Conservation (phyloP, 1,140 invertebrate genomes). For the Lordiphosa stackelbergi region DNA sequence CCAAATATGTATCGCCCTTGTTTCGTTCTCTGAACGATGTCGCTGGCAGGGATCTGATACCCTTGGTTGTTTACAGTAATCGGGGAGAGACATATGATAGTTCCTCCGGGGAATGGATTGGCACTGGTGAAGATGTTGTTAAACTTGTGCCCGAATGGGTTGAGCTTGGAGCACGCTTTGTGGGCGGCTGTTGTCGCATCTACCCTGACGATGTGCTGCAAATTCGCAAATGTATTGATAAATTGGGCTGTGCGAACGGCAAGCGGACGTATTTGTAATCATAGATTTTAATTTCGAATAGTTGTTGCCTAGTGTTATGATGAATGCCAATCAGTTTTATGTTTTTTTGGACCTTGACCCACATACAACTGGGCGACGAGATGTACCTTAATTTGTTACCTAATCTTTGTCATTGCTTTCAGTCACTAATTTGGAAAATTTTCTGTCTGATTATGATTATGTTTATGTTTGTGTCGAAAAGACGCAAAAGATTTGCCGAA, state of each 20-base stretch:
- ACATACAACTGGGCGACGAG: background rate
- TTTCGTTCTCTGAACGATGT: constrained; percentile 77
- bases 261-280: constrained; percentile 22
- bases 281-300: background rate
- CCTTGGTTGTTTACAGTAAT: constrained; percentile 86
- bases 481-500: constrained; percentile 1
- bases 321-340: constrained; percentile 6
- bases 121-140: constrained; percentile 78
- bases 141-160: constrained; percentile 84
- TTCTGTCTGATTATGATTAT: constrained; percentile 1
- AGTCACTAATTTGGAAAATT: no score
- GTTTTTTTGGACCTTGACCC: constrained; percentile 8
- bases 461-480: constrained; percentile 9
- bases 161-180: constrained; percentile 82
- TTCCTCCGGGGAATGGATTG: constrained; percentile 80
- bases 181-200: constrained; percentile 89
- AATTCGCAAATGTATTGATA: constrained; percentile 77
- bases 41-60: constrained; percentile 41
- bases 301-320: constrained; percentile 1
- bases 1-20: constrained; percentile 79
- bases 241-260: constrained; percentile 14
- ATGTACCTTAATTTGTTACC: no score
- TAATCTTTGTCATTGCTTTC: no score
- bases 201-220: constrained; percentile 81
- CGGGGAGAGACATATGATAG: constrained; percentile 81